Conservation (phyloP, 2,888 invertebrate genomes). For the Aphodius granarius region DNA sequence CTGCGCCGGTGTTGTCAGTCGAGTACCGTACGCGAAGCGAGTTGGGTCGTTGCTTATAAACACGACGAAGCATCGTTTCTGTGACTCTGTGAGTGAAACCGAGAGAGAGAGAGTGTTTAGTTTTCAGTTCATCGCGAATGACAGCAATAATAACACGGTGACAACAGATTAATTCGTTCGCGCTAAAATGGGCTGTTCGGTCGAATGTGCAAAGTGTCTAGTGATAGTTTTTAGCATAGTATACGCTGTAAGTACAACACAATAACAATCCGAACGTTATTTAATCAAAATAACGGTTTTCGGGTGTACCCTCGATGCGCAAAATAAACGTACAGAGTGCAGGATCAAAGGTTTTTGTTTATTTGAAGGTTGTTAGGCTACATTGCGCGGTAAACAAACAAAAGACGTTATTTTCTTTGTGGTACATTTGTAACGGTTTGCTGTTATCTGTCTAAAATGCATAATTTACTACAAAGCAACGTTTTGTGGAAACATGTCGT, state of each 20-base stretch:
- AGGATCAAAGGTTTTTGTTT: neutral
- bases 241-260: conserved; percentile 24
- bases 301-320: neutral
- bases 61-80: neutral
- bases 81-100: neutral
- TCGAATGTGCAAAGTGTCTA: conserved; percentile 25
- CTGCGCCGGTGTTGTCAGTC: neutral
- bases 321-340: neutral
- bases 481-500: too few relatives aligned
- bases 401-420: neutral
- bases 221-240: conserved; percentile 26
- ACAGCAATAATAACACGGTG: conserved; percentile 2
- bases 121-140: neutral
- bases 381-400: neutral
- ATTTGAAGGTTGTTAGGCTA: neutral
- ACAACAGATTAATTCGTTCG: neutral
- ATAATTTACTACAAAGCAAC: too few relatives aligned
- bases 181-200: conserved; percentile 24
- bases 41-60: neutral
- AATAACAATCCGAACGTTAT: neutral
- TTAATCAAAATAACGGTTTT: neutral
- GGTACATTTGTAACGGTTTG: neutral
- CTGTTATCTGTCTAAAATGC: neutral
- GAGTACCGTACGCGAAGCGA: neutral
- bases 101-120: neutral